phyloP scores from a whole-genome alignment of 1,140 invertebrate species.

The Drosophila nasuta region DNA sequence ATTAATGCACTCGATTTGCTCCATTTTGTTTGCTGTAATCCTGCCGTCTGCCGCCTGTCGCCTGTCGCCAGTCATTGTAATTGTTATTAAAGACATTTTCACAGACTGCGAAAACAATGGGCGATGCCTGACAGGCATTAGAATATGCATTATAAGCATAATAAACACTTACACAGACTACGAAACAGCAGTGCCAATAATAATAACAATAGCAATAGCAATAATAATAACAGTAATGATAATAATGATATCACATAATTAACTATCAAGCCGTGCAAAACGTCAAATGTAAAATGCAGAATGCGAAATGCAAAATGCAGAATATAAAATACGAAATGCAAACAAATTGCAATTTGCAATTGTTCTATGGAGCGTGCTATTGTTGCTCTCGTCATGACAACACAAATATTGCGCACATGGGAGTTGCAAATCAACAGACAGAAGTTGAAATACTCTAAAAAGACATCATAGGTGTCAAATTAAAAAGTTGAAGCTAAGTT shows the following conservation, averaged over 20 bases:
- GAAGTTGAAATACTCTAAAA: conserved; percentile 23
- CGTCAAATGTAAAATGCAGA: background rate
- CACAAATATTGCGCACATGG: conserved; percentile 19
- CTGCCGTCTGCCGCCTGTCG: background rate
- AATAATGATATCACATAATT: conserved; percentile 68
- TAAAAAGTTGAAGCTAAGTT: too few relatives aligned
- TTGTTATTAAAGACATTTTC: conserved; percentile 20
- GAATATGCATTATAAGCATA: conserved; percentile 23
- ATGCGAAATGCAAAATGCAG: background rate
- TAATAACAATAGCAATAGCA: conserved; percentile 32
- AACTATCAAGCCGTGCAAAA: conserved; percentile 58
- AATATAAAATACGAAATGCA: conserved; percentile 33
- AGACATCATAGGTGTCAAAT: too few relatives aligned
- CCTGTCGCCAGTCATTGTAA: conserved; percentile 7
- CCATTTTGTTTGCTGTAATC: background rate
- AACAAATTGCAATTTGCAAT: conserved; percentile 64
- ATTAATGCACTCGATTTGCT: background rate
- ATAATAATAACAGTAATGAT: conserved; percentile 43
- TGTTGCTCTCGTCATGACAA: conserved; percentile 64
- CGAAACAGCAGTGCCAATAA: conserved; percentile 4
- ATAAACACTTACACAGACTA: conserved; percentile 34
- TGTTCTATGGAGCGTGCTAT: conserved; percentile 66
- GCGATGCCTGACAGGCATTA: background rate
- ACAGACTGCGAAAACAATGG: conserved; percentile 17
- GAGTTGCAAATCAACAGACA: too few relatives aligned